Percentiles rank a stretch among this genome's conserved stretches.
Conservation (phyloP, 2,797 vertebrate genomes). For the Pogonophryne albipinna region DNA sequence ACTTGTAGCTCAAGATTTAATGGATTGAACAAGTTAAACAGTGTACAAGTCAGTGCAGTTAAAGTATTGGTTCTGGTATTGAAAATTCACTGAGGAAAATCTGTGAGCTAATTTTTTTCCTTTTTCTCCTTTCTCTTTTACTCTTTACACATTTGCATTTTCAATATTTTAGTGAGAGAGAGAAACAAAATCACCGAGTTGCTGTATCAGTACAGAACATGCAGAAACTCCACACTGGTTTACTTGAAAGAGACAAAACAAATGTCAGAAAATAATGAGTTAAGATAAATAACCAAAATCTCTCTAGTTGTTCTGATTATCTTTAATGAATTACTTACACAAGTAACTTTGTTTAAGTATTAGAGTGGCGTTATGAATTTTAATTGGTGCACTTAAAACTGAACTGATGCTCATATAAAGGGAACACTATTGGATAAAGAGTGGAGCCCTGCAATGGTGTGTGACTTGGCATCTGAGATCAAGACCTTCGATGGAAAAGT, state of each 20-base stretch:
- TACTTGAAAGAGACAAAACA: background rate
- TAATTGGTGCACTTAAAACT: slow-evolving; percentile 13
- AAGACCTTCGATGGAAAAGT: background rate
- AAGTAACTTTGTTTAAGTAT: background rate
- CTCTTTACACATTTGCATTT: background rate
- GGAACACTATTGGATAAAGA: background rate
- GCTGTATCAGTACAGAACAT: background rate
- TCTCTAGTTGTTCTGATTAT: background rate
- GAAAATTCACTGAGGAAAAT: background rate
- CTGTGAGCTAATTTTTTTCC: background rate
- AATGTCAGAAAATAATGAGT: too few relatives aligned
- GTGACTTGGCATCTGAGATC: slow-evolving; percentile 11
- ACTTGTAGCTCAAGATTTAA: background rate
- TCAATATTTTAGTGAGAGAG: background rate
- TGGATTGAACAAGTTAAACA: background rate
- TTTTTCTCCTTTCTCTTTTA: background rate
- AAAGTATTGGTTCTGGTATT: slow-evolving; percentile 20
- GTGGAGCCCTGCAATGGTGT: background rate
- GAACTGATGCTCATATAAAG: background rate
- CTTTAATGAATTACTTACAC: background rate
- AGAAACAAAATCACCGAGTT: background rate
- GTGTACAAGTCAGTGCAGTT: background rate
- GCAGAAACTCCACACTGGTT: background rate
- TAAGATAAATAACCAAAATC: too few relatives aligned
- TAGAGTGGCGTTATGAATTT: slow-evolving; percentile 5